phyloP scores from a whole-genome alignment of 2,113 vertebrate species.

The Pachyramphus minor region DNA sequence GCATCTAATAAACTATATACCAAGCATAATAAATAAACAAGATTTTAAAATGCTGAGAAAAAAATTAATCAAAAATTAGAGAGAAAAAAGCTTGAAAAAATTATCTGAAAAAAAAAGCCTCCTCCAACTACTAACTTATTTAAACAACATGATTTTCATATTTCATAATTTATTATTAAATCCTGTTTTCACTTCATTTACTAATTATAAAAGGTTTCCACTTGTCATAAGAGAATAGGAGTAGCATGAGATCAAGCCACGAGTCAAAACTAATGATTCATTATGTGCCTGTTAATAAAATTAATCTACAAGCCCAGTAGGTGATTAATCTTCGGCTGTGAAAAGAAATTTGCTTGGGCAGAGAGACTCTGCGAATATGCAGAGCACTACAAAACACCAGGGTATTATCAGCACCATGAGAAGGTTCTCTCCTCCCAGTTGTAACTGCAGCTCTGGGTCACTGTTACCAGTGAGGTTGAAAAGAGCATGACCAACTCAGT shows the following conservation, averaged over 20 bases:
- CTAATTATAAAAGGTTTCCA: background rate
- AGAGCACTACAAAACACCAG: fast-evolving
- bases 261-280: background rate
- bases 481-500: background rate
- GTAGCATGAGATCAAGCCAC: background rate
- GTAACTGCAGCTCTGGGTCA: background rate
- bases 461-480: fast-evolving
- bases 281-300: background rate
- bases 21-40: background rate
- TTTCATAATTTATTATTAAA: background rate
- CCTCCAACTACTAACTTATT: background rate
- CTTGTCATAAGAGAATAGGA: background rate
- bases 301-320: background rate
- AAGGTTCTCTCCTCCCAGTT: background rate
- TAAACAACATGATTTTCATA: background rate
- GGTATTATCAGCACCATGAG: background rate
- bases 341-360: background rate
- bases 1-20: background rate
- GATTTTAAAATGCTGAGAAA: background rate
- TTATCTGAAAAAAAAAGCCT: background rate
- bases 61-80: background rate
- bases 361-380: background rate
- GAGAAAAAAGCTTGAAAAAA: background rate
- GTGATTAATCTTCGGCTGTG: background rate
- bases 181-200: background rate